Conservation (phyloP, 1,140 invertebrate species). For the Chironomus tepperi region DNA sequence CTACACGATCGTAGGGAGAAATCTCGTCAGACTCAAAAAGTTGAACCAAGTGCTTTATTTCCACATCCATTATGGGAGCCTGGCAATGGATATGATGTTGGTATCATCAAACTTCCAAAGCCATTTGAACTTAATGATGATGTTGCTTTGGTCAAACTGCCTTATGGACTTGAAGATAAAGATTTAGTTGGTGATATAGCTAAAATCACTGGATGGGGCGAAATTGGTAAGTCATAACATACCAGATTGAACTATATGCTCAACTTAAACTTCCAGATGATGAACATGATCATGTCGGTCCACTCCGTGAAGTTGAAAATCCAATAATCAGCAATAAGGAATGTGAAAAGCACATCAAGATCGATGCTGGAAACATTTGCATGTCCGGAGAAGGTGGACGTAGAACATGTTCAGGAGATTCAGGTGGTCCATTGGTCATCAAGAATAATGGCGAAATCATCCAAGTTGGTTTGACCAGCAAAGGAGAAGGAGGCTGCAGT, state of each 20-base stretch:
- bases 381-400: not conserved
- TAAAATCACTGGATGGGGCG: not conserved
- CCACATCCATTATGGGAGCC: not conserved
- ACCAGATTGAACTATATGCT: not conserved
- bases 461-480: not conserved
- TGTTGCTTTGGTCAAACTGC: not conserved
- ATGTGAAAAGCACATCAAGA: not conserved
- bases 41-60: not conserved
- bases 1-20: not conserved
- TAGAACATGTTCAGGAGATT: not conserved
- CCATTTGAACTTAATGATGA: not conserved
- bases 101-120: not conserved
- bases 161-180: not conserved
- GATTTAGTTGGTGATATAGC: not conserved
- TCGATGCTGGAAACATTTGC: not conserved
- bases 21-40: not conserved
- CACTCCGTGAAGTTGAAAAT: not conserved
- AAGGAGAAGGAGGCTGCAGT: not conserved
- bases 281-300: not conserved
- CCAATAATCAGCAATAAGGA: not conserved
- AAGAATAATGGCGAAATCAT: not conserved
- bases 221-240: not conserved
- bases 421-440: not conserved
- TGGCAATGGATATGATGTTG: not conserved
- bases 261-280: not conserved